These are phyloP conservation scores for Cotesia chilonis DNA, from an alignment of 1,140 invertebrate species.

Conservation along the genomic window DNA sequence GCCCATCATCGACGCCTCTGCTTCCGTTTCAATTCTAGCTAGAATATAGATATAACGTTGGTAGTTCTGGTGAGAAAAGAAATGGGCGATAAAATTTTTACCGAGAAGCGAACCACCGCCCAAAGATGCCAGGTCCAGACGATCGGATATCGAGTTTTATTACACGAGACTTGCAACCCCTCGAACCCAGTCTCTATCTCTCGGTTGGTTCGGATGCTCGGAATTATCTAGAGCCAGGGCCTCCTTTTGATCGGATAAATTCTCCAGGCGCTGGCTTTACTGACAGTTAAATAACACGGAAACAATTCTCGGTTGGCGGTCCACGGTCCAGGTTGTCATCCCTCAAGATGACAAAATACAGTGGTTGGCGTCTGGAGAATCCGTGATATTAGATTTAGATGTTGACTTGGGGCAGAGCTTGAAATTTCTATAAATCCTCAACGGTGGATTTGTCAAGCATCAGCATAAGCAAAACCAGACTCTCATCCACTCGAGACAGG, in stretches of 20 bases:
- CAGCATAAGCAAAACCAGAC: too few species aligned
- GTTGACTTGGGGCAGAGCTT: conserved; percentile 3
- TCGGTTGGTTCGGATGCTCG: too few species aligned
- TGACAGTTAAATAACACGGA: not conserved
- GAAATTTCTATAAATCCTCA: conserved; percentile 16
- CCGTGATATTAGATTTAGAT: conserved; percentile 11
- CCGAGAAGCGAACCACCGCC: conserved; percentile 26
- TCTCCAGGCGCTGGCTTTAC: not conserved
- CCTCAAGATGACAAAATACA: not conserved
- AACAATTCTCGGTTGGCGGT: not conserved
- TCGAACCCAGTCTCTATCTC: too few species aligned
- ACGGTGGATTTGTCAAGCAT: too few species aligned
- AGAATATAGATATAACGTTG: not conserved
- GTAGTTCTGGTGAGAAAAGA: not conserved
- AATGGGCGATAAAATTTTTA: conserved; percentile 33
- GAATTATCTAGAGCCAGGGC: not conserved
- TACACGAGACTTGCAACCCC: conserved; percentile 25
- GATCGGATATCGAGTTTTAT: conserved; percentile 40
- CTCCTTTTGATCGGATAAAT: not conserved
- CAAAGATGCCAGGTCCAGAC: conserved; percentile 34
- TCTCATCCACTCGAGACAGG: not conserved
- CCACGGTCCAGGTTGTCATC: conserved; percentile 11
- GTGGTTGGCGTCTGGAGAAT: conserved; percentile 8
- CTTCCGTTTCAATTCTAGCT: not conserved
- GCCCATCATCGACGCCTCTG: not conserved